Evolutionary conservation across 2,888 invertebrate species (phyloP).

Genomic region (Sphaeridia pumilis): DNA sequence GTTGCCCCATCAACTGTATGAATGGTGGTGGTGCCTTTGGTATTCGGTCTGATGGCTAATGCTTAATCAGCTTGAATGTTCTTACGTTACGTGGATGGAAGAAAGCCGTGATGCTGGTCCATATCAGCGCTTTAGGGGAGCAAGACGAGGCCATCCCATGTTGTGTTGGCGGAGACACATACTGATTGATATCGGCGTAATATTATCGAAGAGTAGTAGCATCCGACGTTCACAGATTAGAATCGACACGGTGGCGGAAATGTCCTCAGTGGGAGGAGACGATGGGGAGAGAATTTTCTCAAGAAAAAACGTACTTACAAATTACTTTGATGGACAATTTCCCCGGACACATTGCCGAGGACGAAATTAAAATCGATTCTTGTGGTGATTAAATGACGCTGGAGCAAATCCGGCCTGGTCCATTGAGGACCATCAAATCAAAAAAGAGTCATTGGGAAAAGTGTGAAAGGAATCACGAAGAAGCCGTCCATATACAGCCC

Average conservation of each 20-base stretch:
- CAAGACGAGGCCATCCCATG: too few species aligned
- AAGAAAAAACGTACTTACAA: background rate
- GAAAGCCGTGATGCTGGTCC: background rate
- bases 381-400: slow-evolving; percentile 3
- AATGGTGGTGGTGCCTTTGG: too few species aligned
- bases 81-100: background rate
- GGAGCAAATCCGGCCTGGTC: too few species aligned
- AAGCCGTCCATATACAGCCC: background rate
- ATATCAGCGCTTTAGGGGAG: background rate
- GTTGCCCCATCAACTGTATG: too few species aligned
- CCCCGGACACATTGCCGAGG: background rate
- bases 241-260: background rate
- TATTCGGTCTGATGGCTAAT: slow-evolving; percentile 29
- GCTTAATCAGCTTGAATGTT: slow-evolving; percentile 35
- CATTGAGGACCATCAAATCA: too few species aligned
- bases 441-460: too few species aligned
- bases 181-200: too few species aligned
- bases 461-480: background rate
- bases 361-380: background rate
- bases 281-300: slow-evolving; percentile 1
- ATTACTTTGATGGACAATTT: background rate
- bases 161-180: too few species aligned
- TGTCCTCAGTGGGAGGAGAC: background rate
- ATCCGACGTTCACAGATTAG: too few species aligned
- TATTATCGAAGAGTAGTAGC: too few species aligned